Evolutionary conservation across 2,797 vertebrate species (phyloP), one percentile per base, ranked within the genome.

Genomic region (Gadopsis marmoratus): DNA sequence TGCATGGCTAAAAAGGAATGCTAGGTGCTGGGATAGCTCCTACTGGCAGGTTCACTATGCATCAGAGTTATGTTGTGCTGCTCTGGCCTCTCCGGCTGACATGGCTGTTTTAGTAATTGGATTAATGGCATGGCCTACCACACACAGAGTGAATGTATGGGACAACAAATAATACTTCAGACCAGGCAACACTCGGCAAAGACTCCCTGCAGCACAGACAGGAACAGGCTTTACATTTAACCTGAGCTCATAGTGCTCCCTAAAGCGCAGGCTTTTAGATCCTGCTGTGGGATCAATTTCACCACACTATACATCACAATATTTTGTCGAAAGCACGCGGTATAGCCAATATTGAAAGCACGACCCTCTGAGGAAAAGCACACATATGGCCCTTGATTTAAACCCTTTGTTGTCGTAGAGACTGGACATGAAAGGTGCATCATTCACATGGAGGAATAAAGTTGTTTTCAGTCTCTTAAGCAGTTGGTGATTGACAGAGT

Each of bases 391-490:
- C 69, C 68, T 55, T 87, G 78, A 91, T 92, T 91, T 88, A 89
- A 90, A 83, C 74, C 82, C 35, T 64, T 76, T 62, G 65, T 70
- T 82, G 39, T 82, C 70, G 83, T 37, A 35, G 55, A 65, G 71
- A 56, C 50, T 47, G 64, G 78, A 89, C 85, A 91, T 90, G 87
- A 93, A 93, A 93, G 89, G 81, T 85, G 84, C 88, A 86, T 91
- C 87, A 74, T 81, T 93, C 91, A 88, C 45, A 2, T 68, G 71
- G 71, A 86, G 72, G 81, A 84, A 91, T 91, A 70, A 86, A 91
- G 93, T 90, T 89, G 88, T 92, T 93, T 91, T 91, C 82, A 83
- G 79, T 88, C 84, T 91, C 88, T 78, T 86, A 84, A 87, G 87
- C 69, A 81, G 75, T 68, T 53, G 43, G 73, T 90, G 90, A 92